phyloP scores from a whole-genome alignment of 2,113 vertebrate species.

The Stegastes partitus region DNA sequence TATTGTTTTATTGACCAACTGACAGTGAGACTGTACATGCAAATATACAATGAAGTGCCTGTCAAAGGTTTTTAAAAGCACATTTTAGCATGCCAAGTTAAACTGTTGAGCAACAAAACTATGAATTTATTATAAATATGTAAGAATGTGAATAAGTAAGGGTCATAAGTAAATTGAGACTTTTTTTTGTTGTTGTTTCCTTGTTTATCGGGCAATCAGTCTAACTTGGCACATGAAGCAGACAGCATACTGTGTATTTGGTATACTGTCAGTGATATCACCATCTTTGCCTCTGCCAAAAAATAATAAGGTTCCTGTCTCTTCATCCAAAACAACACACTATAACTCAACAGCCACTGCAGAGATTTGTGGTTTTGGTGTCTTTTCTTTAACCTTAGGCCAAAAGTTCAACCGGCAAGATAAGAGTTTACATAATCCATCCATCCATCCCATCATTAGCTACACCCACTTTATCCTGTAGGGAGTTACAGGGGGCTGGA shows the following conservation, averaged over 20 bases:
- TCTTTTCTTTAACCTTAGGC: constrained; percentile 9
- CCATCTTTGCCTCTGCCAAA: not conserved
- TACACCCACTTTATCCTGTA: no score
- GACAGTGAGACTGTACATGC: constrained; percentile 61
- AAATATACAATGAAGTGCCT: constrained; percentile 35
- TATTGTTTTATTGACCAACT: constrained; percentile 77
- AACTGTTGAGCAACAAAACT: not conserved
- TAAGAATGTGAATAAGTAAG: not conserved
- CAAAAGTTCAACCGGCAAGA: constrained; percentile 3
- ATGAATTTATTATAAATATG: not conserved
- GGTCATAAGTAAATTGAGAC: not conserved
- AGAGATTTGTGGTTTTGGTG: not conserved
- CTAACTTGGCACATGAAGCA: not conserved
- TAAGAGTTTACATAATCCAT: not conserved
- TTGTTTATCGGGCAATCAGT: not conserved
- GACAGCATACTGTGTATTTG: not conserved
- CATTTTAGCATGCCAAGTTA: not conserved
- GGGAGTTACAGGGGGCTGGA: no score
- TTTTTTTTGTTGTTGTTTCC: not conserved
- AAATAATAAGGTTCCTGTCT: not conserved
- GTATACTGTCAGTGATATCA: not conserved
- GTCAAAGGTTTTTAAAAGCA: not conserved
- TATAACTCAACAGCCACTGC: not conserved
- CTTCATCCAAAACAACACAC: constrained; percentile 8
- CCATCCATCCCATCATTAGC: no score